phyloP scores from a whole-genome alignment of 2,797 vertebrate genomes.

The Sebastiscus tertius region DNA sequence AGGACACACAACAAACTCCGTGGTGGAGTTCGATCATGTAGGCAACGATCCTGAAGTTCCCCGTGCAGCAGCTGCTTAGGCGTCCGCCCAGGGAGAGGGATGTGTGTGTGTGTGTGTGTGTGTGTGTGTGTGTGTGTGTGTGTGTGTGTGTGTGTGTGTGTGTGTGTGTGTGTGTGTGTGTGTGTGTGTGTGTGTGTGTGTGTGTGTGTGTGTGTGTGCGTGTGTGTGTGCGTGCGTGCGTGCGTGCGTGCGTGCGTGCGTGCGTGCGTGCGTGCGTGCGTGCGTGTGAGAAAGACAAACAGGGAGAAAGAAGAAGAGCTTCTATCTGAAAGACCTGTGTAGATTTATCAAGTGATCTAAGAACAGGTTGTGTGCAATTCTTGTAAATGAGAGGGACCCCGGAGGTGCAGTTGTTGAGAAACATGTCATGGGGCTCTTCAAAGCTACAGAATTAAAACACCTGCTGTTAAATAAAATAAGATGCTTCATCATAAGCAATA shows the following conservation, averaged over 20 bases:
- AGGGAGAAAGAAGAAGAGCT: slow-evolving; percentile 2
- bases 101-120: not conserved
- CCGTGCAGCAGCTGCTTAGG: slow-evolving; percentile 75
- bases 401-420: not conserved
- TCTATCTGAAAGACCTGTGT: not conserved
- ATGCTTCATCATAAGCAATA: not conserved
- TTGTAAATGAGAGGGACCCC: slow-evolving; percentile 1
- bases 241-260: too few species aligned
- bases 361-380: slow-evolving; percentile 11
- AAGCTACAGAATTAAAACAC: not conserved
- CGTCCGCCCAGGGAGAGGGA: slow-evolving; percentile 41
- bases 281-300: slow-evolving; percentile 17
- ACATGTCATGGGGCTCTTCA: not conserved
- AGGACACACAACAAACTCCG: slow-evolving; percentile 71
- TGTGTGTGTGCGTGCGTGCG: too few species aligned
- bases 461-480: not conserved
- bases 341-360: slow-evolving; percentile 10
- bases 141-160: too few species aligned
- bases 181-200: too few species aligned
- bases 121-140: slow-evolving; percentile 1
- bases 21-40: slow-evolving; percentile 68
- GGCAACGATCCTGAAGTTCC: slow-evolving; percentile 75
- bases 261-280: too few species aligned
- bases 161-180: too few species aligned
- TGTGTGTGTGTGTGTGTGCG: too few species aligned